Conservation (phyloP, 2,888 invertebrate genomes). For the Sceliomorpha sp. region DNA sequence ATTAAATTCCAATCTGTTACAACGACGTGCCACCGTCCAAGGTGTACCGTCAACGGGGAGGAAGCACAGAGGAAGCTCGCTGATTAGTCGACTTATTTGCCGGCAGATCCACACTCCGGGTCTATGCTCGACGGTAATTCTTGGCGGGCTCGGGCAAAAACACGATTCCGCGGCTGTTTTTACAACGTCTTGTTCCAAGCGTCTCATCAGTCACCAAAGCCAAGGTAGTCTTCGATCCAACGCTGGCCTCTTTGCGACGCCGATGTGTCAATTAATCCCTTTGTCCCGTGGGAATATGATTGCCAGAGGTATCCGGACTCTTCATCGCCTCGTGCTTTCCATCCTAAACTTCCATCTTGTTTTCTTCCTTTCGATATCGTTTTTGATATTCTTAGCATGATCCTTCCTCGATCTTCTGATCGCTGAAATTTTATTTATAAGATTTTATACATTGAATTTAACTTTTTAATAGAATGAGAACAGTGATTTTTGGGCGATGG, state of each 20-base stretch:
- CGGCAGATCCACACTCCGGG: conserved; percentile 54
- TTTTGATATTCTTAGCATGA: conserved; percentile 36
- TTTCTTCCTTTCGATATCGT: background rate
- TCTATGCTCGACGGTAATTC: conserved; percentile 67
- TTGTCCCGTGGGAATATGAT: conserved; percentile 67
- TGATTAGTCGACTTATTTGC: conserved; percentile 73
- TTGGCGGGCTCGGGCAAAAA: conserved; percentile 66
- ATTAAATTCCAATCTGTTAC: conserved; percentile 80
- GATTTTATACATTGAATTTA: background rate
- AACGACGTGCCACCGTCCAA: conserved; percentile 63
- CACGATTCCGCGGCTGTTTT: conserved; percentile 71
- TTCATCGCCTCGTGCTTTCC: conserved; percentile 32
- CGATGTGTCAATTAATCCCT: conserved; percentile 80
- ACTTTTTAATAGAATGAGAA: too few species aligned
- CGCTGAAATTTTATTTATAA: too few species aligned
- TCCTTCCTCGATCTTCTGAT: conserved; percentile 4
- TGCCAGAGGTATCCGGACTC: conserved; percentile 32
- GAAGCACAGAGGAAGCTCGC: conserved; percentile 45
- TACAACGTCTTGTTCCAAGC: conserved; percentile 72
- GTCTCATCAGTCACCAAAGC: conserved; percentile 78
- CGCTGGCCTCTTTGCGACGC: conserved; percentile 64
- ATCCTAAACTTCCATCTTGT: conserved; percentile 40
- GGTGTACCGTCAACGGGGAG: conserved; percentile 30
- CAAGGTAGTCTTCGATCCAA: conserved; percentile 51
- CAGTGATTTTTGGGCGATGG: too few species aligned